Percentiles rank a stretch among this genome's conserved stretches.
These are phyloP conservation scores for Crocallis elinguaria DNA, from an alignment of 2,888 invertebrate species.

Conservation along the genomic window DNA sequence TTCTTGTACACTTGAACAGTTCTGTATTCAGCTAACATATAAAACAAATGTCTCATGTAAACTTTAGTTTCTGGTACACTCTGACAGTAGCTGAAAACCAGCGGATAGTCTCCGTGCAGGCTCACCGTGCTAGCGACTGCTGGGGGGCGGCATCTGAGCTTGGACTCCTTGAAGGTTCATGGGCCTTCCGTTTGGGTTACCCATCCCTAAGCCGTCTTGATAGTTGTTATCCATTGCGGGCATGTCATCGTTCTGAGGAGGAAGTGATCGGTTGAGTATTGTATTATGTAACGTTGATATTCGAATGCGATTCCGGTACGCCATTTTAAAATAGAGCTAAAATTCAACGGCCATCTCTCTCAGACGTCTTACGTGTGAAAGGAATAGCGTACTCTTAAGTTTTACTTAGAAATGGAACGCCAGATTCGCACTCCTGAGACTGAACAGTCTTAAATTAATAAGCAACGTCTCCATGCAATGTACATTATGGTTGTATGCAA, in stretches of 20 bases:
- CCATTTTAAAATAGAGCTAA: no score
- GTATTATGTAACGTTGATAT: no score
- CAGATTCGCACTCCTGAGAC: no score
- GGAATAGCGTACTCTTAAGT: no score
- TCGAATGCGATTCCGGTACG: no score
- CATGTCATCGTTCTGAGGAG: constrained; percentile 88
- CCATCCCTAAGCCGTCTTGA: constrained; percentile 83
- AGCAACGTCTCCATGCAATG: no score
- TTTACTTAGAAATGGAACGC: no score
- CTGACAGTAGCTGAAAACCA: constrained; percentile 12
- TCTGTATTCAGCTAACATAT: not conserved
- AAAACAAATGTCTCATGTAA: not conserved
- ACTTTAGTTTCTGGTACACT: constrained; percentile 1
- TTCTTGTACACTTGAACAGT: not conserved
- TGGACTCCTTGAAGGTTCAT: constrained; percentile 81
- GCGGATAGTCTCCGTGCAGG: constrained; percentile 7
- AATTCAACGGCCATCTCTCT: no score
- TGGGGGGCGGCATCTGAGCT: constrained; percentile 77
- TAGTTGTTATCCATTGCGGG: constrained; percentile 90
- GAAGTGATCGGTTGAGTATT: not conserved
- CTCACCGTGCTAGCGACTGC: constrained; percentile 63
- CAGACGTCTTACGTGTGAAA: no score
- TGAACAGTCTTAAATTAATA: no score
- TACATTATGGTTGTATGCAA: no score
- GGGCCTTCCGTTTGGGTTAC: constrained; percentile 79